A percentile compares a stretch with the other conserved stretches of the same genome.
These are phyloP conservation scores for Asarcornis scutulata DNA, from an alignment of 2,113 vertebrate genomes.

Conservation along the genomic window DNA sequence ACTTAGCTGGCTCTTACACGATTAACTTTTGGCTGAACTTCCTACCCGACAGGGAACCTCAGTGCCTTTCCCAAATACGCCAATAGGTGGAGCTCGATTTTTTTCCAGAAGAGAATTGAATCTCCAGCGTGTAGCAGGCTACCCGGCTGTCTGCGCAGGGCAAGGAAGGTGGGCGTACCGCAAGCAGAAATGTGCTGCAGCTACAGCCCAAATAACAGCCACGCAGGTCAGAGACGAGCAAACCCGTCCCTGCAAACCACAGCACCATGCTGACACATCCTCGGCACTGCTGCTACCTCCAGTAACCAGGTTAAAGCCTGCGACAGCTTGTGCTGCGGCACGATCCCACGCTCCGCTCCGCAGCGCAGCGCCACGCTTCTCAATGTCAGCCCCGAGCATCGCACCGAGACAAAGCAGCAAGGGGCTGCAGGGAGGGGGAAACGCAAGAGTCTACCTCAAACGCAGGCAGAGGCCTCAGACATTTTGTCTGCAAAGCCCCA, in stretches of 20 bases:
- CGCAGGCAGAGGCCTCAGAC: background rate
- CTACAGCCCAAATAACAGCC: rapidly evolving
- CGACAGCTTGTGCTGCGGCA: background rate
- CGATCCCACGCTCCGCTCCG: rapidly evolving
- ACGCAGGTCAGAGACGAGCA: rapidly evolving
- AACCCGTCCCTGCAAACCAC: background rate
- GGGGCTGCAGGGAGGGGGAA: background rate
- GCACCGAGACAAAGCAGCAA: rapidly evolving
- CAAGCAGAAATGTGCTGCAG: rapidly evolving
- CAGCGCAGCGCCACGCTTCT: background rate
- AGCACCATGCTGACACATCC: rapidly evolving
- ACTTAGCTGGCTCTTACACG: background rate
- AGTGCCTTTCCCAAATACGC: background rate
- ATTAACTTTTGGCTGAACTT: slow-evolving; percentile 7
- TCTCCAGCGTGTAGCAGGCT: background rate
- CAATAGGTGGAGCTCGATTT: slow-evolving; percentile 60
- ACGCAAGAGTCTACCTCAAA: rapidly evolving
- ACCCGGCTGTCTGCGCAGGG: rapidly evolving
- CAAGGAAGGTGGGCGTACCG: background rate
- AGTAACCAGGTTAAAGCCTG: background rate
- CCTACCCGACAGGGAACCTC: background rate
- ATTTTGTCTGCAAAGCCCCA: background rate
- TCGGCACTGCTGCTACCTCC: rapidly evolving
- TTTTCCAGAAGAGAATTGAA: background rate
- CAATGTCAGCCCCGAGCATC: rapidly evolving